These are phyloP conservation scores for Rhinoraja longicauda DNA, from an alignment of 2,797 vertebrate species.

Conservation along the genomic window DNA sequence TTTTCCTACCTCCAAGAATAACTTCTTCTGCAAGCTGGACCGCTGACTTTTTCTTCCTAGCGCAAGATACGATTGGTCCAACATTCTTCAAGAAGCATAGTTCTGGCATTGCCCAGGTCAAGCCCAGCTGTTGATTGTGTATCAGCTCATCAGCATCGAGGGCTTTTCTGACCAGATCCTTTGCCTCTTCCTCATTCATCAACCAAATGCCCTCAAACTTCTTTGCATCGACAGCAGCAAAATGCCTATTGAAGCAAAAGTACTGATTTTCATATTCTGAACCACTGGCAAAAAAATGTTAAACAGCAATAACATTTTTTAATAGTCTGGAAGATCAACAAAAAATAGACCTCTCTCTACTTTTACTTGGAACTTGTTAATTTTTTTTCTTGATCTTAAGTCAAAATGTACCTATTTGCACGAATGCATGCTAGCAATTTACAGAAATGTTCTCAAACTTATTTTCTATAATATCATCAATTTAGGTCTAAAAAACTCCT, in stretches of 20 bases:
- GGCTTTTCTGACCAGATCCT: slow-evolving; percentile 56
- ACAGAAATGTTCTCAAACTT: neutral
- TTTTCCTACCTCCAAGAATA: slow-evolving; percentile 40
- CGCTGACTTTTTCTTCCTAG: slow-evolving; percentile 37
- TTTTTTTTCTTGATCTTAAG: too few species aligned
- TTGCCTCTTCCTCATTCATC: slow-evolving; percentile 73
- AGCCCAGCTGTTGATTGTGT: slow-evolving; percentile 64
- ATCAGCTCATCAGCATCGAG: slow-evolving; percentile 64
- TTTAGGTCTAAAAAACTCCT: neutral
- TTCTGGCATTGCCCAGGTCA: slow-evolving; percentile 60
- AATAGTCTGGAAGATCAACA: neutral
- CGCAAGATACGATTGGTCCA: slow-evolving; percentile 50
- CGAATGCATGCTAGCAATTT: neutral
- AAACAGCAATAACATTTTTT: neutral
- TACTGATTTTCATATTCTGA: neutral
- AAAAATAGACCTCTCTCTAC: neutral
- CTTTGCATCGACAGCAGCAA: slow-evolving; percentile 50
- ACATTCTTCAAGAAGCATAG: slow-evolving; percentile 53
- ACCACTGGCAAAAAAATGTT: neutral
- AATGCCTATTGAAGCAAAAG: slow-evolving; percentile 56
- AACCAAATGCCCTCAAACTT: slow-evolving; percentile 68
- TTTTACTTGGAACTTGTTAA: neutral
- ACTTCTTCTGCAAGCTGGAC: slow-evolving; percentile 48
- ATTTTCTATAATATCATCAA: neutral
- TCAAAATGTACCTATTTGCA: neutral